Conservation (phyloP, 2,113 vertebrate genomes). For the Sphyrna mokarran region DNA sequence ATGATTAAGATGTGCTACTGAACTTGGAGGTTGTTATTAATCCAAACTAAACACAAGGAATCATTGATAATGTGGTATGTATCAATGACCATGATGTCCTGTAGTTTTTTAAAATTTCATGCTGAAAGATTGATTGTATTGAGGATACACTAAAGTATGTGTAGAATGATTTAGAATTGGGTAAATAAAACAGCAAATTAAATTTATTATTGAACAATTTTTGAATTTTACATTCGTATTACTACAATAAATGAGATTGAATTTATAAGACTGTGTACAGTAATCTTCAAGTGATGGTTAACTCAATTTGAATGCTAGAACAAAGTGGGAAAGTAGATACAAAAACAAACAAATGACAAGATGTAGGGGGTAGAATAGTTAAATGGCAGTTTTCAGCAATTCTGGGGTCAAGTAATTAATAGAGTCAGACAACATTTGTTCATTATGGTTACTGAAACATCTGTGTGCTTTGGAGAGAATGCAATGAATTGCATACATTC, state of each 20-base stretch:
- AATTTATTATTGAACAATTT: not conserved
- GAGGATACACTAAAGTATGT: not conserved
- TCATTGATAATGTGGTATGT: too few species aligned
- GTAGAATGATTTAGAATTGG: not conserved
- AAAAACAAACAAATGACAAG: not conserved
- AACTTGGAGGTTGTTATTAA: not conserved
- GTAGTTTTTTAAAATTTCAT: not conserved
- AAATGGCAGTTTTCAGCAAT: not conserved
- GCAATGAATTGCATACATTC: not conserved
- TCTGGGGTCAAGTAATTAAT: not conserved
- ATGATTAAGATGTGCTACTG: not conserved
- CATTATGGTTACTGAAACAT: not conserved
- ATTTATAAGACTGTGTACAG: not conserved
- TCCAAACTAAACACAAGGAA: not conserved
- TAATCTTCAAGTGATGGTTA: not conserved
- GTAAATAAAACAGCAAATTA: not conserved
- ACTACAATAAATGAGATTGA: not conserved
- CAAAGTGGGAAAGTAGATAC: not conserved
- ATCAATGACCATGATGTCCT: not conserved
- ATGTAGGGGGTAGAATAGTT: not conserved
- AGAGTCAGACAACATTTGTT: not conserved
- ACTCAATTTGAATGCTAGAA: not conserved
- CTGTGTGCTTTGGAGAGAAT: not conserved
- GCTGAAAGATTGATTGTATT: not conserved
- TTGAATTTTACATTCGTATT: not conserved